These are phyloP conservation scores for Panopea generosa DNA, from an alignment of 2,888 invertebrate genomes.

Conservation along the genomic window DNA sequence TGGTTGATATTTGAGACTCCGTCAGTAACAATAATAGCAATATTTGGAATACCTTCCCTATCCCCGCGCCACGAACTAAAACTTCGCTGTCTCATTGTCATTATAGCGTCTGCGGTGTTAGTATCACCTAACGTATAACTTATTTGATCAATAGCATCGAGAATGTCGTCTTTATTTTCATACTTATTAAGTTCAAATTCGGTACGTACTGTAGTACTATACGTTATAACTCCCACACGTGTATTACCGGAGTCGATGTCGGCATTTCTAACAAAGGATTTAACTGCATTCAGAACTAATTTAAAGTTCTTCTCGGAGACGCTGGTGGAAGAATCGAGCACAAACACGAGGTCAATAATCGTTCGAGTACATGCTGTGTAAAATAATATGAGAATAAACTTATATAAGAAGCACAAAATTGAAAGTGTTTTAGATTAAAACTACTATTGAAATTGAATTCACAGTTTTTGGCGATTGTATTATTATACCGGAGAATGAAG, in stretches of 20 bases:
- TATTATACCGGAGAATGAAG: too few species aligned
- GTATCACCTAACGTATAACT: slow-evolving; percentile 72
- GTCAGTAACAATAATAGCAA: slow-evolving; percentile 78
- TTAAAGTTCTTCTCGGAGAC: slow-evolving; percentile 72
- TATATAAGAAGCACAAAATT: too few species aligned
- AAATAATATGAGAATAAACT: slow-evolving; percentile 6
- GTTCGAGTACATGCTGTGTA: slow-evolving; percentile 55
- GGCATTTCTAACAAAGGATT: slow-evolving; percentile 65
- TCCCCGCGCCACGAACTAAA: slow-evolving; percentile 73
- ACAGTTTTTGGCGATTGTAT: too few species aligned
- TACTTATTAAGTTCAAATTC: slow-evolving; percentile 72
- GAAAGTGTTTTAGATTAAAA: too few species aligned
- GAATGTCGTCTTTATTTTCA: slow-evolving; percentile 59
- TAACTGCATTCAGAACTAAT: slow-evolving; percentile 67
- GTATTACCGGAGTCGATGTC: slow-evolving; percentile 74
- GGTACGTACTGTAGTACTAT: slow-evolving; percentile 67
- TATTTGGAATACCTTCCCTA: slow-evolving; percentile 67
- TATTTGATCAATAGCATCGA: slow-evolving; percentile 69
- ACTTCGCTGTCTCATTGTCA: slow-evolving; percentile 67
- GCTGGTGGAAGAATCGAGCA: slow-evolving; percentile 79
- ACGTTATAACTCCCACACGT: slow-evolving; percentile 76
- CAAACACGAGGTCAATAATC: slow-evolving; percentile 72
- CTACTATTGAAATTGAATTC: too few species aligned
- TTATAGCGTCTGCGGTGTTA: slow-evolving; percentile 76
- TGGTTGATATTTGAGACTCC: slow-evolving; percentile 79